phyloP scores from a whole-genome alignment of 2,888 invertebrate species.

The Autographa pulchrina region DNA sequence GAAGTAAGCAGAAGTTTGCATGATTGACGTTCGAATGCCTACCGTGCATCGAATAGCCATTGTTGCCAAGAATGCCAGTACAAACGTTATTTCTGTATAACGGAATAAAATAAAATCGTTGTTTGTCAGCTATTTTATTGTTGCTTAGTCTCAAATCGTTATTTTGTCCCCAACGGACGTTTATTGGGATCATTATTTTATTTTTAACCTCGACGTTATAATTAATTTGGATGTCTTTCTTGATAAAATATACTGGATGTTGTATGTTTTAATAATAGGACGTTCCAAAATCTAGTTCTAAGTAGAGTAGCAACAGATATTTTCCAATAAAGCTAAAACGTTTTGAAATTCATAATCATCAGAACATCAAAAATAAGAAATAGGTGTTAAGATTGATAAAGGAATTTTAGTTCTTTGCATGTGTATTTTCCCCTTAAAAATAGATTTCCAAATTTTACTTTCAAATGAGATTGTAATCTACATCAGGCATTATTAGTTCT shows the following conservation, averaged over 20 bases:
- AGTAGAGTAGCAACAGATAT: too few relatives aligned
- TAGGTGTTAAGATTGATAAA: too few relatives aligned
- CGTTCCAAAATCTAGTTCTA: too few relatives aligned
- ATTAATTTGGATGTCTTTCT: not conserved
- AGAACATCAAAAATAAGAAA: too few relatives aligned
- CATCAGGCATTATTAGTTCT: not conserved
- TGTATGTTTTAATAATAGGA: too few relatives aligned
- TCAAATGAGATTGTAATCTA: too few relatives aligned
- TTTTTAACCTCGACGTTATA: slow-evolving; percentile 19
- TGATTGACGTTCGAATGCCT: slow-evolving; percentile 58
- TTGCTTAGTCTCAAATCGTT: slow-evolving; percentile 50
- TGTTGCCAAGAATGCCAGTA: slow-evolving; percentile 79
- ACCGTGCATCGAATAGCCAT: slow-evolving; percentile 56
- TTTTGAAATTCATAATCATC: too few relatives aligned
- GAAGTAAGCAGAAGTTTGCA: not conserved
- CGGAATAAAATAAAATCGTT: slow-evolving; percentile 56
- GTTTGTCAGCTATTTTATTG: slow-evolving; percentile 43
- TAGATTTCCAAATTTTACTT: too few relatives aligned
- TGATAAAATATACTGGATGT: too few relatives aligned
- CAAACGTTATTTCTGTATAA: slow-evolving; percentile 66
- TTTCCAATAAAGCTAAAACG: too few relatives aligned
- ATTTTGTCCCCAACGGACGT: slow-evolving; percentile 40
- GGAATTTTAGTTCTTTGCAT: too few relatives aligned
- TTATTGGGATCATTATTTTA: slow-evolving; percentile 44
- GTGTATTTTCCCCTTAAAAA: too few relatives aligned